Evolutionary conservation across 1,140 invertebrate species (phyloP).

Genomic region (Orius insidiosus): DNA sequence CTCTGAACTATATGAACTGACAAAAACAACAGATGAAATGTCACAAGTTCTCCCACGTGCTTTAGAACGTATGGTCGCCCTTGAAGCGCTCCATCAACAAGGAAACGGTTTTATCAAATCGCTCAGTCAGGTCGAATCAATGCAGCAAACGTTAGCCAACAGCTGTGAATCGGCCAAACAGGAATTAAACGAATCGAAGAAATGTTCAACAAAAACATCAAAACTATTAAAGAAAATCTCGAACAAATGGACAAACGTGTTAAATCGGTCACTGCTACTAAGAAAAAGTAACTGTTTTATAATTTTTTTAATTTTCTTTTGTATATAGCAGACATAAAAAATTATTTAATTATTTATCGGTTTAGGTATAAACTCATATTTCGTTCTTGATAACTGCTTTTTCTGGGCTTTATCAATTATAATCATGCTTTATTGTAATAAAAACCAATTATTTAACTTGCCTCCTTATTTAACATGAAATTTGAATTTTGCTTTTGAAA

Average conservation of each 20-base stretch:
- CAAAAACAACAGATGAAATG: constrained; percentile 66
- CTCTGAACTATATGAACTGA: constrained; percentile 65
- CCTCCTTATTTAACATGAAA: too few relatives aligned
- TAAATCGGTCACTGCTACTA: not conserved
- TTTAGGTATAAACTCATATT: too few relatives aligned
- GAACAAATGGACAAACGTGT: constrained; percentile 14
- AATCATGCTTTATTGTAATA: too few relatives aligned
- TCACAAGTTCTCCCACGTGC: constrained; percentile 61
- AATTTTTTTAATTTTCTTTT: too few relatives aligned
- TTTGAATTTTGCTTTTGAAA: too few relatives aligned
- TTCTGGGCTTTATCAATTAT: too few relatives aligned
- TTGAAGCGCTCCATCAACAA: constrained; percentile 77
- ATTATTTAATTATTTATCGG: too few relatives aligned
- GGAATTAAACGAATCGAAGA: constrained; percentile 60
- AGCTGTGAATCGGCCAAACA: constrained; percentile 59
- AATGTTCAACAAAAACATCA: constrained; percentile 33
- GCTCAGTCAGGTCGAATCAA: constrained; percentile 59
- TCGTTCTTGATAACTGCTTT: too few relatives aligned
- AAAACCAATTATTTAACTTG: too few relatives aligned
- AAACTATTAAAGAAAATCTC: constrained; percentile 17
- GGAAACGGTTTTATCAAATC: constrained; percentile 73
- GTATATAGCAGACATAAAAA: too few relatives aligned
- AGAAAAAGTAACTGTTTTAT: not conserved
- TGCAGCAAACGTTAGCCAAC: constrained; percentile 53
- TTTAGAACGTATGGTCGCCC: constrained; percentile 60